Percentiles rank a stretch among this genome's conserved stretches.
These are phyloP conservation scores for Platorchestia sp. DNA, from an alignment of 1,140 invertebrate genomes.

Conservation along the genomic window DNA sequence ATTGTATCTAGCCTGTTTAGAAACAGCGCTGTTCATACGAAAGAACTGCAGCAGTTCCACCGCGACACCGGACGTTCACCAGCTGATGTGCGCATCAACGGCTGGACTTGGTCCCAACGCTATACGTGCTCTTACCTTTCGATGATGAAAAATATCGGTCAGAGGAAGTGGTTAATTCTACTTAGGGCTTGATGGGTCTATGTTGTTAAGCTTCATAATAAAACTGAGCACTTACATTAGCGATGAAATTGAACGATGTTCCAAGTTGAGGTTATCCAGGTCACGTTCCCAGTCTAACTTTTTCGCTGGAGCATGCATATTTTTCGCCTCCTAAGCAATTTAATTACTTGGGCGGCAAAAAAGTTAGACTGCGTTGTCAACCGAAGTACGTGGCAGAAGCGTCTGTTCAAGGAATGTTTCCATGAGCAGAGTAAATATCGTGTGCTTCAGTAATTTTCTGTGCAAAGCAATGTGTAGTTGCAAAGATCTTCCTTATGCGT, in stretches of 20 bases:
- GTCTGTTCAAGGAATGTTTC: background rate
- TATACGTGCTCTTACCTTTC: background rate
- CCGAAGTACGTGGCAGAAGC: too few relatives aligned
- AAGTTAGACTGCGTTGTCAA: too few relatives aligned
- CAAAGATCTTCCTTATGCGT: too few relatives aligned
- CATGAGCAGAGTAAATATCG: background rate
- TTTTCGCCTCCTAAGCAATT: too few relatives aligned
- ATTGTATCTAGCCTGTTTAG: background rate
- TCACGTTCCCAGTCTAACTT: too few relatives aligned
- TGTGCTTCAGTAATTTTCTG: background rate
- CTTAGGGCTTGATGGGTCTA: background rate
- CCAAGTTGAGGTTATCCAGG: too few relatives aligned
- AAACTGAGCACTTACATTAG: background rate
- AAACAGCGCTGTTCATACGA: background rate
- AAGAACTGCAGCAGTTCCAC: background rate
- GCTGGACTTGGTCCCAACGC: background rate
- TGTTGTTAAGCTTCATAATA: too few relatives aligned
- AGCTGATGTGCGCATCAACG: background rate
- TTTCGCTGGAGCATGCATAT: too few relatives aligned
- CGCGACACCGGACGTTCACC: background rate
- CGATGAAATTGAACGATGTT: background rate
- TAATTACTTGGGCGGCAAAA: too few relatives aligned
- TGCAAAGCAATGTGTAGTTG: too few relatives aligned
- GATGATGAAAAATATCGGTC: background rate
- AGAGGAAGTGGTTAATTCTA: background rate